These are phyloP conservation scores for Oxyura jamaicensis DNA, from an alignment of 2,113 vertebrate species.

Conservation along the genomic window DNA sequence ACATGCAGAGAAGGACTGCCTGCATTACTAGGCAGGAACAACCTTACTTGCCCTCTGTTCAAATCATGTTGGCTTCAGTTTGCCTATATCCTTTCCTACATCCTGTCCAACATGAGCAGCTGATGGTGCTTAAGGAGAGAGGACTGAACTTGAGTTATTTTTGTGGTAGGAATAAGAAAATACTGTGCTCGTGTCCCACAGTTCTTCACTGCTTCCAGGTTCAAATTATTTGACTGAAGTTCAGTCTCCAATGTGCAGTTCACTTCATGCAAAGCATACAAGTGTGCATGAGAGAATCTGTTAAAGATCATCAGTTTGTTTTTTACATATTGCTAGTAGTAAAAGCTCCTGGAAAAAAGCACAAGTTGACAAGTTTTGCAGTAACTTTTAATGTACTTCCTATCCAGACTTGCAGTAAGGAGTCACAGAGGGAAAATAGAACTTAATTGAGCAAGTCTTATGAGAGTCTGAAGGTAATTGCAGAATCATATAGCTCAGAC, in stretches of 20 bases:
- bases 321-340: neutral
- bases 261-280: neutral
- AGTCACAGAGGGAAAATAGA: neutral
- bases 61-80: neutral
- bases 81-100: neutral
- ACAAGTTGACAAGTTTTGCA: neutral
- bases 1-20: neutral
- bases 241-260: neutral
- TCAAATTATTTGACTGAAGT: neutral
- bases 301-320: neutral
- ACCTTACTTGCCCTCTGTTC: neutral
- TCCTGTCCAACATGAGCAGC: slow-evolving; percentile 19
- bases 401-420: neutral
- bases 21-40: neutral
- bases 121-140: neutral
- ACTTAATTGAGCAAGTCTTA: neutral
- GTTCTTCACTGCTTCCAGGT: neutral
- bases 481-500: neutral
- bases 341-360: neutral
- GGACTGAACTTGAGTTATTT: neutral
- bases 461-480: rapidly evolving
- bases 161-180: neutral
- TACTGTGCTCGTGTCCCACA: neutral
- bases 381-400: neutral
- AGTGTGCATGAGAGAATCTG: neutral